Evolutionary conservation across 2,888 invertebrate species (phyloP), one percentile per base, ranked within the genome.

Genomic region (Agrotis segetum): DNA sequence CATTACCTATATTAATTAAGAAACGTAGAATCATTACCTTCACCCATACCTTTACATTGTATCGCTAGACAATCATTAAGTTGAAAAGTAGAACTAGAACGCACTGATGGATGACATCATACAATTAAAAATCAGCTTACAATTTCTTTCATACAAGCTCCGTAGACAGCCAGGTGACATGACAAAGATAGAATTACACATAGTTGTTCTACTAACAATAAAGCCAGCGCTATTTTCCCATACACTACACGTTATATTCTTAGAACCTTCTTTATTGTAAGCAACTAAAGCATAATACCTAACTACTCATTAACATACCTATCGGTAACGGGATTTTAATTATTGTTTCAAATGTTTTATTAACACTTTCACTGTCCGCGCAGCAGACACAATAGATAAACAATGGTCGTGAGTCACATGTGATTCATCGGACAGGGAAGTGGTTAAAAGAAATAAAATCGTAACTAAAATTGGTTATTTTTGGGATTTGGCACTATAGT

Each of bases 141-240:
- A 52, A 68, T 21, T 40, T 47, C 34, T 46, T 68, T 16, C 24
- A n/a, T 40, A 47, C 2, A 7, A 55, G n/a, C 47, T 11, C n/a
- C 19, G 53, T 52, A 76, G 58, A 76, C 67, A 68, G 2, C 74
- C 69, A 72, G 71, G 65, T 85, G 81, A 70, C 71, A 68, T 82
- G 79, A 70, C 71, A 63, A 55, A 65, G 65, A 82, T 84, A 69
- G 63, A 74, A 74, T 84, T 83, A 84, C 82, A 79, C 47, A 47
- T 53, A 62, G 53, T 67, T 21, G 34, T 67, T 67, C 53, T 62
- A 59, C 53, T 61, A 74, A 80, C 64, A 73, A 81, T 79, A 78
- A 81, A 63, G 65, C 59, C 47, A 63, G 64, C 70, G 62, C 70
- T 58, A 73, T 77, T 72, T 85, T 81, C 81, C 71, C 80, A 82